These are phyloP conservation scores for Spermophilus dauricus DNA, from an alignment of 2,113 vertebrate species.

Conservation along the genomic window DNA sequence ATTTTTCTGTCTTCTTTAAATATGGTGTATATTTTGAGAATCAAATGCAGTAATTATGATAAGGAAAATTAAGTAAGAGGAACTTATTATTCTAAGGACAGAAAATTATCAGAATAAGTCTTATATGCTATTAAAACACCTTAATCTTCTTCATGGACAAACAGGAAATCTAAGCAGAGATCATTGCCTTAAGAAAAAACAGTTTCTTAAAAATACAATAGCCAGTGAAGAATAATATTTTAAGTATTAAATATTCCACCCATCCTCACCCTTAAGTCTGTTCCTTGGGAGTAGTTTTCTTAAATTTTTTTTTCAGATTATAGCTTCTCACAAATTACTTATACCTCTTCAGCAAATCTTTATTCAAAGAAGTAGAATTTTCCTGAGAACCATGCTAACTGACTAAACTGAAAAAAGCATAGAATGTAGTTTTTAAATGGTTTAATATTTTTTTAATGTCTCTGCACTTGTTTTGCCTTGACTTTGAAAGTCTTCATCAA, in stretches of 20 bases:
- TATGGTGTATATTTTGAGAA: neutral
- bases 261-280: neutral
- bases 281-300: neutral
- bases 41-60: neutral
- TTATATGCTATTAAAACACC: neutral
- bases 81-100: neutral
- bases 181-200: neutral
- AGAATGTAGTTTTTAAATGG: neutral
- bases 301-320: neutral
- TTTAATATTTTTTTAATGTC: neutral
- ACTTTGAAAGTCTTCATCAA: neutral
- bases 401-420: neutral
- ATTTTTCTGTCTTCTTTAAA: conserved; percentile 5
- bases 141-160: neutral
- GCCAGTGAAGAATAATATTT: neutral
- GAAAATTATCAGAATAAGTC: neutral
- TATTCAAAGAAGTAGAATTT: neutral
- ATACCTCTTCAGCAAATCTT: neutral
- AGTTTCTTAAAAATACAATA: conserved; percentile 39
- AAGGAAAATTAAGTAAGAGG: neutral
- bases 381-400: neutral
- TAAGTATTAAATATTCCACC: conserved; percentile 17
- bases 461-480: neutral
- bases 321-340: conserved; percentile 8
- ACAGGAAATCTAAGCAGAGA: neutral